Evolutionary conservation across 1,140 invertebrate species (phyloP).

Genomic region (Centruroides sculpturatus): DNA sequence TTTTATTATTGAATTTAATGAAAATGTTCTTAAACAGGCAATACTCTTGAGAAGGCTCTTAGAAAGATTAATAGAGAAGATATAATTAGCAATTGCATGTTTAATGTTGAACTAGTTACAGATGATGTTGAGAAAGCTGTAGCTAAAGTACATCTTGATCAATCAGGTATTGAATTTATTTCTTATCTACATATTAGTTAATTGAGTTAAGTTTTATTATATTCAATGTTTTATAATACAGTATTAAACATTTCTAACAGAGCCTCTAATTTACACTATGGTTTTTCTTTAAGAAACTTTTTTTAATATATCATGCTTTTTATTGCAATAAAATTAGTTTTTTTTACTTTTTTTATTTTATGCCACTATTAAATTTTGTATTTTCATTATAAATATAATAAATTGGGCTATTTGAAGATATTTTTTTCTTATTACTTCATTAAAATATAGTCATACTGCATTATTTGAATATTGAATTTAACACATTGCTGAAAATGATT

Average conservation of each 20-base stretch:
- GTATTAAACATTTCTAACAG: not conserved
- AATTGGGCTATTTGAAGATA: no score
- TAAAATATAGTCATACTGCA: no score
- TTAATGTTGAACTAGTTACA: constrained; percentile 61
- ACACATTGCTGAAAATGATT: no score
- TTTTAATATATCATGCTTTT: no score
- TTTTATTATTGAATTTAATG: no score
- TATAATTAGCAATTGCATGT: constrained; percentile 79
- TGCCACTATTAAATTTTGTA: no score
- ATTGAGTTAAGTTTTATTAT: not conserved
- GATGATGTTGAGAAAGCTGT: constrained; percentile 65
- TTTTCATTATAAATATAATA: no score
- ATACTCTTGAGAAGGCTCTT: constrained; percentile 72
- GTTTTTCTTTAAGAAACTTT: not conserved
- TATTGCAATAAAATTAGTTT: no score
- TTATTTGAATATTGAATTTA: no score
- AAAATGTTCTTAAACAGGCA: constrained; percentile 36
- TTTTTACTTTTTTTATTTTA: no score
- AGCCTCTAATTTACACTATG: not conserved
- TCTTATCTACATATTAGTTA: not conserved
- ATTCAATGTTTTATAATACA: not conserved
- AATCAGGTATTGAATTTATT: constrained; percentile 27
- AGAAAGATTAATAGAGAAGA: constrained; percentile 80
- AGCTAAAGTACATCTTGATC: constrained; percentile 56
- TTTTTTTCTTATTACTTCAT: no score